phyloP scores from a whole-genome alignment of 1,140 invertebrate species.

The Drosophila rhopaloa region DNA sequence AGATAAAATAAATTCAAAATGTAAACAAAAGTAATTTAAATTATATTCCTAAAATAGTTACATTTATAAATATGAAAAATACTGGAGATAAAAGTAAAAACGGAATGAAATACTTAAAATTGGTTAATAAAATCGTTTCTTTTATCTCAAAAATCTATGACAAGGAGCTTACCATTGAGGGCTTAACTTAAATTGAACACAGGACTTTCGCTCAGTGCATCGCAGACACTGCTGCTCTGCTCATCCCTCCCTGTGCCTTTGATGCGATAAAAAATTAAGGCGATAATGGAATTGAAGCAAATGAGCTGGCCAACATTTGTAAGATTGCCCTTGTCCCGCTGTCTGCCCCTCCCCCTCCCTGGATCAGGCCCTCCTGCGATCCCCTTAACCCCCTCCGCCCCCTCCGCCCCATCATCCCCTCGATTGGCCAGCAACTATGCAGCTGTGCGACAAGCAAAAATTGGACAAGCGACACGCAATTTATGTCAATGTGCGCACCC shows the following conservation, averaged over 20 bases:
- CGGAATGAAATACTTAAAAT: too few species aligned
- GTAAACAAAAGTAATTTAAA: too few species aligned
- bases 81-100: too few species aligned
- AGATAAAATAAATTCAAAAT: too few species aligned
- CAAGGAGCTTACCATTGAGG: too few species aligned
- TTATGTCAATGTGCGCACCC: slow-evolving; percentile 80
- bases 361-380: neutral
- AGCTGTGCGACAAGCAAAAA: slow-evolving; percentile 83
- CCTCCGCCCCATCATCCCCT: neutral
- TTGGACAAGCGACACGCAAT: slow-evolving; percentile 83
- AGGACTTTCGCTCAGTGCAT: slow-evolving; percentile 6
- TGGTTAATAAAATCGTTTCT: too few species aligned
- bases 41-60: too few species aligned
- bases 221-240: slow-evolving; percentile 5
- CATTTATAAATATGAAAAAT: too few species aligned
- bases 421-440: slow-evolving; percentile 57
- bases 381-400: neutral
- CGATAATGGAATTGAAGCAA: slow-evolving; percentile 84
- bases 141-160: too few species aligned
- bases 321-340: slow-evolving; percentile 44
- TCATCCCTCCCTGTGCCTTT: slow-evolving; percentile 54
- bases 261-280: slow-evolving; percentile 84
- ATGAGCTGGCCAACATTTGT: slow-evolving; percentile 83
- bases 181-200: too few species aligned
- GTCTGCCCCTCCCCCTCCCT: neutral